phyloP scores from a whole-genome alignment of 2,113 vertebrate species.

The Psittacula cyanocephala region DNA sequence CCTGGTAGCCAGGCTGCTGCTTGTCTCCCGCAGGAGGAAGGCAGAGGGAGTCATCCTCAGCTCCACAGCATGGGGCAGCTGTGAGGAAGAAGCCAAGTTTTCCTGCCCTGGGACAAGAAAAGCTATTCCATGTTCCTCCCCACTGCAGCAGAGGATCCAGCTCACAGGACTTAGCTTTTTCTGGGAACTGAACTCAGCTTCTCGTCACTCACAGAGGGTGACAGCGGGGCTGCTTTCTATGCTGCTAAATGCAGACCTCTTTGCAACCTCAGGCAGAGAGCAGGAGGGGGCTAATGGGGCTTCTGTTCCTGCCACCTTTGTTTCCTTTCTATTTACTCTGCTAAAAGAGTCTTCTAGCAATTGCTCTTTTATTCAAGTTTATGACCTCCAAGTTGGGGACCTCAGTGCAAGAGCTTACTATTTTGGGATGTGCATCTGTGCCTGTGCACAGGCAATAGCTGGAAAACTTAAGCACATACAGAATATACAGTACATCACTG shows the following conservation, averaged over 20 bases:
- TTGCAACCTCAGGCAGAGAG: slow-evolving; percentile 14
- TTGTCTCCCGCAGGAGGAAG: not conserved
- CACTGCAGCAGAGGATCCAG: not conserved
- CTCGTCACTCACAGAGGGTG: not conserved
- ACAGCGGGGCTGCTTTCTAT: not conserved
- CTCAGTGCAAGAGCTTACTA: not conserved
- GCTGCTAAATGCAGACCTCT: not conserved
- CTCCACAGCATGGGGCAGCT: not conserved
- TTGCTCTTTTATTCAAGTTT: slow-evolving; percentile 25
- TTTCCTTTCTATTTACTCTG: slow-evolving; percentile 3
- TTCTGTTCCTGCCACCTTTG: slow-evolving; percentile 36
- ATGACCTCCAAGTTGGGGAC: slow-evolving; percentile 36
- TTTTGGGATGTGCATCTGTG: slow-evolving; percentile 1
- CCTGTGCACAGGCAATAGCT: not conserved
- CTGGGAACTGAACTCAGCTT: not conserved
- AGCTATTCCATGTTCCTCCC: not conserved
- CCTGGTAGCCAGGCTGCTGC: not conserved
- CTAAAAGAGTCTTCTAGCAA: not conserved
- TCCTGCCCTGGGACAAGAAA: not conserved
- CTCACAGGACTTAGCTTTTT: not conserved
- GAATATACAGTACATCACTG: not conserved
- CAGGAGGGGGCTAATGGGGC: slow-evolving; percentile 15
- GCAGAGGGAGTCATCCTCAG: not conserved
- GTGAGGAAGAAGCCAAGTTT: not conserved
- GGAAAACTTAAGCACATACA: not conserved